Evolutionary conservation across 2,888 invertebrate genomes (phyloP), one percentile per base, ranked within the genome.

Genomic region (Asteroscopus sphinx): DNA sequence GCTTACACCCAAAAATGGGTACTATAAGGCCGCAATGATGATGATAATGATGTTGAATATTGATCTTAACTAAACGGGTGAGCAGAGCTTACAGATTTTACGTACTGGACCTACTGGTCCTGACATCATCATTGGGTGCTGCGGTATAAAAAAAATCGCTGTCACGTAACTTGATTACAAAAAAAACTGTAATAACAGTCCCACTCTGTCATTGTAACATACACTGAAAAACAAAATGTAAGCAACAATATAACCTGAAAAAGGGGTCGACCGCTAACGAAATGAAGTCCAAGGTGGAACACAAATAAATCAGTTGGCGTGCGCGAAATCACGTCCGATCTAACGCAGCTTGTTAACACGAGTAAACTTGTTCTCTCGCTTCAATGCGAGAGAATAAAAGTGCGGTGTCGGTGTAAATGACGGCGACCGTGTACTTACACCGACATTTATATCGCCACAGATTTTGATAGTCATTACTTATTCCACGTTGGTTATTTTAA

Each of bases 321-420:
- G 88, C 69, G 57, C 76, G 80, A 76, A 84, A 90, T 89, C 87
- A 87, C 86, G 85, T 83, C 72, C 85, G 77, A 89, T 88, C 89
- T 87, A 87, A 89, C 87, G 85, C 86, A 87, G 86, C 89, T 89
- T 86, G 90, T 89, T 89, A 88, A 87, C 88, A 84, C 85, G 83
- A 80, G 84, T 77, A 87, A 88, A 88, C 88, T 87, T 83, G 84
- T 81, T 86, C 82, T 79, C 75, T 64, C 74, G 37, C 39, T 71
- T 55, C 37, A 64, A 49, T 48, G 42, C 67, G 66, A 63, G 11
- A 17, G 30, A 40, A 58, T 44, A 58, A 62, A 49, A 49, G n/a
- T 33, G 41, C 35, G 35, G 32, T 41, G 12, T 42, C 42, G 42
- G 21, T 28, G 17, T 37, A 51, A 26, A 26, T 49, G 39, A 9